phyloP scores from a whole-genome alignment of 1,140 invertebrate genomes.

The Cydia pomonella region DNA sequence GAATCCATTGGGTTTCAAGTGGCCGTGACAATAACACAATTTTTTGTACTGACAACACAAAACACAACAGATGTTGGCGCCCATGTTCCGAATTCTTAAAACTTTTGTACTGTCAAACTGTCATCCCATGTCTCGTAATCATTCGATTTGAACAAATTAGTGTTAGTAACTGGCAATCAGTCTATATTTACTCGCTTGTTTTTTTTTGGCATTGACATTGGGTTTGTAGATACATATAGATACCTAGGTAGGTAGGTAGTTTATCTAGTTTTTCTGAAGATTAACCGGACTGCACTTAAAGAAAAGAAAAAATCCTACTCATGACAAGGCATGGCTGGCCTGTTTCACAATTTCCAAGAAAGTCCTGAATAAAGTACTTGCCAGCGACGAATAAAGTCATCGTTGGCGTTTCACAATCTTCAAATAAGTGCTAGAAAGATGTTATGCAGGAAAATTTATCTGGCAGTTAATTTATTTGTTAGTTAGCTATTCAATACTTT shows the following conservation, averaged over 20 bases:
- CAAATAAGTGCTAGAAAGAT: no score
- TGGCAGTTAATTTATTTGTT: no score
- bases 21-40: background rate
- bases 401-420: no score
- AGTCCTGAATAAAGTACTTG: no score
- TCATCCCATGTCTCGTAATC: background rate
- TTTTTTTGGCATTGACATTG: constrained; percentile 26
- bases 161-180: constrained; percentile 5
- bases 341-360: no score
- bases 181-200: background rate
- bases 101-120: background rate
- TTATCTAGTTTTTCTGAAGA: background rate
- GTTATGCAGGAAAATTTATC: no score
- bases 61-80: constrained; percentile 32
- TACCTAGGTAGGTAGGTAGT: background rate
- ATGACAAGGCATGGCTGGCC: no score
- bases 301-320: no score
- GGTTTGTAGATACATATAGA: background rate
- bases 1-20: constrained; percentile 30
- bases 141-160: constrained; percentile 14
- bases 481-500: no score
- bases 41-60: constrained; percentile 9
- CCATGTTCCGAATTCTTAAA: constrained; percentile 20
- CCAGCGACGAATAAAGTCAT: no score
- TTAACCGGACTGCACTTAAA: no score